phyloP scores from a whole-genome alignment of 2,797 vertebrate genomes.

The Huso huso region DNA sequence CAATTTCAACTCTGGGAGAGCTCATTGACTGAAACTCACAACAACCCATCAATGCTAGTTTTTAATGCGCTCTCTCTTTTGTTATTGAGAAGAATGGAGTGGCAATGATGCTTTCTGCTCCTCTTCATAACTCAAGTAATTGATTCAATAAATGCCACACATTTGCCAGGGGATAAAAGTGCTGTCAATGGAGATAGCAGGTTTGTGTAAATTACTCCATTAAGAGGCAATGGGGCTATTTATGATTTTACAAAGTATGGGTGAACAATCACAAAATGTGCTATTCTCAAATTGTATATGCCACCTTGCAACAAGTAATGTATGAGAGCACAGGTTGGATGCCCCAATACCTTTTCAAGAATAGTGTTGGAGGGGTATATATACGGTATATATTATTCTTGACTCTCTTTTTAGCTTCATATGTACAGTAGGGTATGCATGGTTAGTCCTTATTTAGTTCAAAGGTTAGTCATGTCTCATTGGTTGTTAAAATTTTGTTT shows the following conservation, averaged over 20 bases:
- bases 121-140: constrained; percentile 90
- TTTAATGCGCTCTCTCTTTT: constrained; percentile 92
- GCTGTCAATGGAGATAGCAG: constrained; percentile 74
- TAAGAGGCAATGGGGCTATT: constrained; percentile 76
- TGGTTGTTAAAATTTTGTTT: constrained; percentile 11
- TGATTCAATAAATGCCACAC: constrained; percentile 87
- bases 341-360: too few species aligned
- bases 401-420: too few species aligned
- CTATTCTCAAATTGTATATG: too few species aligned
- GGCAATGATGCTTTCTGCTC: constrained; percentile 58
- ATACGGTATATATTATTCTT: too few species aligned
- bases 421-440: too few species aligned
- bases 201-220: constrained; percentile 88
- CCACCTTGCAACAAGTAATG: too few species aligned
- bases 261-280: constrained; percentile 20
- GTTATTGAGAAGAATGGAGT: constrained; percentile 93
- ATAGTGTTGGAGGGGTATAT: too few species aligned
- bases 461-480: constrained; percentile 7
- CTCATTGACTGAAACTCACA: constrained; percentile 88
- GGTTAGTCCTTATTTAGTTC: neutral
- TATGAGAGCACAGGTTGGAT: too few species aligned
- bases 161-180: constrained; percentile 81
- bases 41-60: constrained; percentile 89
- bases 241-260: constrained; percentile 52
- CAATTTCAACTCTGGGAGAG: constrained; percentile 86